Base-by-base conservation (phyloP, 1,140 invertebrate genomes). In the Bombus sibiricus region DNA sequence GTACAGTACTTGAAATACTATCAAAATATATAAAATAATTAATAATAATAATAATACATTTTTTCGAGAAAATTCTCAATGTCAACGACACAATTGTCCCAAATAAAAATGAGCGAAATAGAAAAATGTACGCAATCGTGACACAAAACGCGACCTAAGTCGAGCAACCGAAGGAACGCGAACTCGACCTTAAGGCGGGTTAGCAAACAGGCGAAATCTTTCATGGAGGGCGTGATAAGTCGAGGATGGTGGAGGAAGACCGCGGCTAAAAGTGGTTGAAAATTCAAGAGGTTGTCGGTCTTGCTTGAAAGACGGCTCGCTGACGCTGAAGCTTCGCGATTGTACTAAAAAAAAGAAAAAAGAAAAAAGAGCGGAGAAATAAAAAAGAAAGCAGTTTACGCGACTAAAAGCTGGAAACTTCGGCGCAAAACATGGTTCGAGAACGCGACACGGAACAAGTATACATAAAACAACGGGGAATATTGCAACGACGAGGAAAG, bases 381-480 rank as follows among this genome's bases (percentile, higher is more conserved):
- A 28, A 25, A 25, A 47, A 28, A 25, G 34, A 34, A 22, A 43
- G 15, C n/a, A 22, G 41, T 73, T 43, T 43, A 73, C 41, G 72
- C 34, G 72, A 39, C 72, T 72, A n/a, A 41, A 72, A 41, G 39
- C 28, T n/a, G 72, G 41, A 73, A 73, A 73, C 39, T 73, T 73
- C 0, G 9, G 25, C 12, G 25, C 12, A 28, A n/a, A 72, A 39
- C 15, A 6, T 6, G 43, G 28, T 62, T 62, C 1, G 53, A 73
- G 57, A n/a, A 57, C 37, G 69, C 12, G 18, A 53, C 47, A 18
- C 47, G 47, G 47, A 6, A 62, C 37, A 64, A 77, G 73, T 75
- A 75, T 37, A 43, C 59, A 41, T 78, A 43, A 39, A 64, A 78
- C 59, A 62, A 41, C 59, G 47, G 6, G 43, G 74, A 78, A 83